Conservation (phyloP, 2,888 invertebrate species). For the Tetragonula carbonaria region DNA sequence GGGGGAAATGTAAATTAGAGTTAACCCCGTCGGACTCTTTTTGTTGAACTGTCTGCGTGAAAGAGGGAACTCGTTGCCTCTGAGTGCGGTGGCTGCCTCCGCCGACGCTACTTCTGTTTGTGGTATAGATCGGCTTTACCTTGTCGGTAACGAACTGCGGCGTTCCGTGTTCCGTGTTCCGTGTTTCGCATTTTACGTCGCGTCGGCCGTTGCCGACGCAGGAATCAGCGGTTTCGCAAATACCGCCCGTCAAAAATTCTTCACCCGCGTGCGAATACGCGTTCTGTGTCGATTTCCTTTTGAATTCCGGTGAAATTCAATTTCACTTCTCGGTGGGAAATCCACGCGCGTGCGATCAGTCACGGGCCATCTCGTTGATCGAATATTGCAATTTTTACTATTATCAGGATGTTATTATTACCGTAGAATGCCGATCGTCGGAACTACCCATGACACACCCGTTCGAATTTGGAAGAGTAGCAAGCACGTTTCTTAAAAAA, state of each 20-base stretch:
- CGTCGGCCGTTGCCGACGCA: conserved; percentile 9
- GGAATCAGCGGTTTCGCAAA: conserved; percentile 40
- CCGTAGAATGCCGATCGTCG: too few relatives aligned
- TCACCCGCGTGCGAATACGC: neutral
- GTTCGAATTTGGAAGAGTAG: too few relatives aligned
- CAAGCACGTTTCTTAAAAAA: too few relatives aligned
- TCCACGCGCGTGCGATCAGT: neutral
- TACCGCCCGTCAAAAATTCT: conserved; percentile 33
- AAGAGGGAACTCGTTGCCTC: conserved; percentile 52
- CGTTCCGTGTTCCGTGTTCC: conserved; percentile 46
- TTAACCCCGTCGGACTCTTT: conserved; percentile 72
- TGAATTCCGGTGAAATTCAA: neutral
- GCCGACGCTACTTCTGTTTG: conserved; percentile 49
- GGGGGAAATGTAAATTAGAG: conserved; percentile 74
- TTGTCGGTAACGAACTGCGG: conserved; percentile 69
- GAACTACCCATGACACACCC: too few relatives aligned
- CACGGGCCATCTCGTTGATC: too few relatives aligned
- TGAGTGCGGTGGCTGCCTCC: conserved; percentile 16
- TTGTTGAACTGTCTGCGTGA: conserved; percentile 63
- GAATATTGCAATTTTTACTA: neutral
- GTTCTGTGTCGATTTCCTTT: neutral
- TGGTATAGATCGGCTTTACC: conserved; percentile 62
- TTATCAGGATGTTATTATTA: neutral
- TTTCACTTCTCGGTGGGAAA: neutral
- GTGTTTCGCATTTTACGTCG: conserved; percentile 61